Percentiles rank a stretch among this genome's conserved stretches.
Evolutionary conservation across 2,113 vertebrate genomes (phyloP).

Genomic region (Andinoacara biseriatus): DNA sequence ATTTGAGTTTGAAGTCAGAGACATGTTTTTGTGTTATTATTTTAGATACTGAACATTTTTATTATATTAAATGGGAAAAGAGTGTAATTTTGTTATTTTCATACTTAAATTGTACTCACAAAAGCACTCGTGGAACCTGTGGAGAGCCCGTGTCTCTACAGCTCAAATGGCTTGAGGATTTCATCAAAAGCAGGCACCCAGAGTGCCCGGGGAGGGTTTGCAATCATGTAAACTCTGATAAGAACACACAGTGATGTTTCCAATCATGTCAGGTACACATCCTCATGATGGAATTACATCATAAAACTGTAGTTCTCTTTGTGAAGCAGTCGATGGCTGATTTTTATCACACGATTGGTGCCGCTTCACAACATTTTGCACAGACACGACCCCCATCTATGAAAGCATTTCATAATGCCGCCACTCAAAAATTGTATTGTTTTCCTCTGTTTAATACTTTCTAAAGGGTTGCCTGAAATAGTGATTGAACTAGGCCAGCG

Average conservation of each 20-base stretch:
- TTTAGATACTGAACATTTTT: constrained; percentile 8
- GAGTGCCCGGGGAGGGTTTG: background rate
- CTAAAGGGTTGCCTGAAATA: constrained; percentile 63
- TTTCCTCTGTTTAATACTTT: constrained; percentile 57
- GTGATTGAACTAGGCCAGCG: constrained; percentile 63
- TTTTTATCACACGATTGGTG: constrained; percentile 18
- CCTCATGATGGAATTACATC: background rate
- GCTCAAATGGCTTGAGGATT: constrained; percentile 14
- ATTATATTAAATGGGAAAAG: constrained; percentile 6
- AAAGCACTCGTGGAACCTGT: background rate
- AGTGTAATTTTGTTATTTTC: background rate
- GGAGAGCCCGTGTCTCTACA: background rate
- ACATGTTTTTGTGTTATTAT: background rate
- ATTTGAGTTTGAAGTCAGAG: background rate
- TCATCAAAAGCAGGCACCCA: constrained; percentile 1
- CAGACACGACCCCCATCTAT: constrained; percentile 60
- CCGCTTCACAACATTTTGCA: constrained; percentile 35
- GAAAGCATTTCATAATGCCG: constrained; percentile 54
- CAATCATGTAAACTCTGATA: constrained; percentile 12
- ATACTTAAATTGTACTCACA: background rate
- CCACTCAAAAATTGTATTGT: constrained; percentile 53
- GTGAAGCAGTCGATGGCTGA: background rate
- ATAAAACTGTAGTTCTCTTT: constrained; percentile 9
- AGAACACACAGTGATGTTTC: background rate
- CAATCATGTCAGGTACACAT: background rate